These are phyloP conservation scores for Oxytorus armatus DNA, from an alignment of 2,888 invertebrate species.

Conservation along the genomic window DNA sequence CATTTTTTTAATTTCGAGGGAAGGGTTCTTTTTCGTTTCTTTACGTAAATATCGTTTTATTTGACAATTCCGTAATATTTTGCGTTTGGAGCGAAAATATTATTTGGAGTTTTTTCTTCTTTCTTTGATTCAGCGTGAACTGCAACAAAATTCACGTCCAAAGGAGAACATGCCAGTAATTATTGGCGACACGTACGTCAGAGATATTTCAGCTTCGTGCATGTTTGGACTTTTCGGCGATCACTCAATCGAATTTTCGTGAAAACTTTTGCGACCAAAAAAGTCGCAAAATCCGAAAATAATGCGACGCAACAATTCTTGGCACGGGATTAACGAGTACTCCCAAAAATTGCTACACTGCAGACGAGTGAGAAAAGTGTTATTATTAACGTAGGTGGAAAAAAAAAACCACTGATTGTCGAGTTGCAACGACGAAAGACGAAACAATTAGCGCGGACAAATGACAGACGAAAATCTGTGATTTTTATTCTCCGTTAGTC, in stretches of 20 bases:
- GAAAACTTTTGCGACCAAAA: not conserved
- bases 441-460: not conserved
- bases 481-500: too few species aligned
- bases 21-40: not conserved
- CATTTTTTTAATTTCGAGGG: constrained; percentile 73
- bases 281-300: too few species aligned
- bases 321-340: too few species aligned
- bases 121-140: constrained; percentile 2
- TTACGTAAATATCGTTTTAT: not conserved
- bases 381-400: too few species aligned
- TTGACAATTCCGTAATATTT: not conserved
- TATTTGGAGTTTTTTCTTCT: too few species aligned
- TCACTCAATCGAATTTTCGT: not conserved
- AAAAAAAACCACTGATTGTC: too few species aligned
- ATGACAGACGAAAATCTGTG: not conserved
- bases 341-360: too few species aligned
- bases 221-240: not conserved
- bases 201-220: not conserved
- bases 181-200: not conserved
- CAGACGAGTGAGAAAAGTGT: too few species aligned
- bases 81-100: not conserved
- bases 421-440: not conserved
- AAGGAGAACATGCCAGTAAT: constrained; percentile 1
- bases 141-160: constrained; percentile 13
- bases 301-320: too few species aligned